Evolutionary conservation across 2,113 vertebrate species (phyloP).

Genomic region (Halcyon senegalensis): DNA sequence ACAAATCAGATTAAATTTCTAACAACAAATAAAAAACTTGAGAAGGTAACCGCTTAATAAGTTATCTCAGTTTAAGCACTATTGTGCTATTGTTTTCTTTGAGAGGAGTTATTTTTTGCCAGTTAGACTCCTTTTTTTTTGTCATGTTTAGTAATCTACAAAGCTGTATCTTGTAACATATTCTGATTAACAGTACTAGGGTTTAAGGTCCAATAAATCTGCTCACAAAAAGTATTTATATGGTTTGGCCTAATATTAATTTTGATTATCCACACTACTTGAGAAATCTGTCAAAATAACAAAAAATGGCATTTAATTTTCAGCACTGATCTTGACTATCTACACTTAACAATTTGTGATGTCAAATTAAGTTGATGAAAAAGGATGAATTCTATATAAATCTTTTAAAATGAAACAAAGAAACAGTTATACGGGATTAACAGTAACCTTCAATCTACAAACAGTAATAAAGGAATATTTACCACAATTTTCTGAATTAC

Average conservation of each 20-base stretch:
- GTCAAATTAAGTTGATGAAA: not conserved
- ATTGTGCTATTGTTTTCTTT: not conserved
- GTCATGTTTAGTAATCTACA: not conserved
- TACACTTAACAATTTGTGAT: not conserved
- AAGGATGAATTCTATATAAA: not conserved
- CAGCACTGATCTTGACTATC: not conserved
- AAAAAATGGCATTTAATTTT: not conserved
- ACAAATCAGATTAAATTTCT: not conserved
- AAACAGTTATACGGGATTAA: not conserved
- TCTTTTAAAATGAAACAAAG: not conserved
- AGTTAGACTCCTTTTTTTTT: not conserved
- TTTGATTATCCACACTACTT: not conserved
- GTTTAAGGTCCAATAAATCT: not conserved
- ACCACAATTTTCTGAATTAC: not conserved
- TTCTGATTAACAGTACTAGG: not conserved
- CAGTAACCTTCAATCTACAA: not conserved
- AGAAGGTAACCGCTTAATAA: not conserved
- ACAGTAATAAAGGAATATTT: not conserved
- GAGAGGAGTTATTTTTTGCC: not conserved
- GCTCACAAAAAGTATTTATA: not conserved
- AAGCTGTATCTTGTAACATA: not conserved
- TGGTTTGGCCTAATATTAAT: not conserved
- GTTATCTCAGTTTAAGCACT: not conserved
- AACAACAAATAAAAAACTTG: not conserved
- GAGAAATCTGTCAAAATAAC: not conserved